phyloP scores from a whole-genome alignment of 2,888 invertebrate species.

The Seladonia tumulorum region DNA sequence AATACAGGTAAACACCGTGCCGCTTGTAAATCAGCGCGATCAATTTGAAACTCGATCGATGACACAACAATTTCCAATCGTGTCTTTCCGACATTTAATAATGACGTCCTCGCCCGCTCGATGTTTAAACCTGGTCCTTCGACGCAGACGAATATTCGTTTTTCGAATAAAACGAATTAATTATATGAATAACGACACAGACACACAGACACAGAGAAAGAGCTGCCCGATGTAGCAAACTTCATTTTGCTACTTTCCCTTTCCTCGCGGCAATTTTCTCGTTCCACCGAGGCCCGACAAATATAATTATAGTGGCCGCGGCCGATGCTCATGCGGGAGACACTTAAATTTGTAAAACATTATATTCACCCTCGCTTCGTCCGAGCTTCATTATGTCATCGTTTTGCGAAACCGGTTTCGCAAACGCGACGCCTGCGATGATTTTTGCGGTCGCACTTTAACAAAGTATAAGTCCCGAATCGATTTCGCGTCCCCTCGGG shows the following conservation, averaged over 20 bases:
- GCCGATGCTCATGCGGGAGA: constrained; percentile 45
- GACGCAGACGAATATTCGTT: not conserved
- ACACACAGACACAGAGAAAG: too few relatives aligned
- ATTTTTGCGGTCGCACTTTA: constrained; percentile 68
- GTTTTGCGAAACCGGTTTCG: constrained; percentile 75
- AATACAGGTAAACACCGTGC: constrained; percentile 82
- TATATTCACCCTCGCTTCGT: constrained; percentile 67
- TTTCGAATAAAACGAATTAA: not conserved
- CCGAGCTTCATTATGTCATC: constrained; percentile 73
- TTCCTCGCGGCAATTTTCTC: not conserved
- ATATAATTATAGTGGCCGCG: constrained; percentile 9
- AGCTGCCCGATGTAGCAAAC: not conserved
- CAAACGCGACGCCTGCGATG: constrained; percentile 43
- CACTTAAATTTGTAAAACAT: constrained; percentile 72
- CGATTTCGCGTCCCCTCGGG: constrained; percentile 64
- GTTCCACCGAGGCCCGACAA: not conserved
- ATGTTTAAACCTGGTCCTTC: not conserved
- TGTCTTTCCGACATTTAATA: not conserved
- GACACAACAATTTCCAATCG: constrained; percentile 13
- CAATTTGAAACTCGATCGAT: constrained; percentile 71
- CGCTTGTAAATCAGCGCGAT: constrained; percentile 80
- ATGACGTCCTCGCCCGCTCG: not conserved
- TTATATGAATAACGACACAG: not conserved
- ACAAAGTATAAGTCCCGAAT: constrained; percentile 69
- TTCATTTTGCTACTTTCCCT: not conserved